phyloP scores from a whole-genome alignment of 1,140 invertebrate genomes.

The Lasioglossum baleicum region DNA sequence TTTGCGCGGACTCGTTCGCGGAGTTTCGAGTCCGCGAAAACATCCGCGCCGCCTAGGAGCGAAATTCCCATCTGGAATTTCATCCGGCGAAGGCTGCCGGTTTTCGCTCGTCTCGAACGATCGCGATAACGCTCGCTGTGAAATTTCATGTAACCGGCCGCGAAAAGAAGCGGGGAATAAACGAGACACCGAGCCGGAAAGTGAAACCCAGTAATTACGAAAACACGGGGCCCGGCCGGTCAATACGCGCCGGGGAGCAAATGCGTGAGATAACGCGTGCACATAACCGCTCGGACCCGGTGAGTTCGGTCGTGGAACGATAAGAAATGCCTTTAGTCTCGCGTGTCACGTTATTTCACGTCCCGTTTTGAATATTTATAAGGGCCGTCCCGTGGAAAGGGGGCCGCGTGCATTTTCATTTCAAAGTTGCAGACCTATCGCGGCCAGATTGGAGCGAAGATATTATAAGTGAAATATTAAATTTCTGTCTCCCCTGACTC shows the following conservation, averaged over 20 bases:
- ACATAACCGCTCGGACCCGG: background rate
- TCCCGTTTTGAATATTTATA: conserved; percentile 77
- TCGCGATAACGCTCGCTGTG: conserved; percentile 10
- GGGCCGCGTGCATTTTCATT: conserved; percentile 73
- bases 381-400: conserved; percentile 71
- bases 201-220: conserved; percentile 38
- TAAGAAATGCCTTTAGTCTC: conserved; percentile 77
- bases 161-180: conserved; percentile 21
- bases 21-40: background rate
- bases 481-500: conserved; percentile 60
- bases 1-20: too few relatives aligned
- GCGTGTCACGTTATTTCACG: conserved; percentile 76
- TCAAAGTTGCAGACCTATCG: conserved; percentile 74
- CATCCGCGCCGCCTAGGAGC: background rate
- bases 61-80: conserved; percentile 7
- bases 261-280: conserved; percentile 61
- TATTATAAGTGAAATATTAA: conserved; percentile 78
- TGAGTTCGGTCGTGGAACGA: conserved; percentile 60
- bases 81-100: background rate
- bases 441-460: conserved; percentile 73
- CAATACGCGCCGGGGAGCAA: conserved; percentile 53
- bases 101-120: background rate
- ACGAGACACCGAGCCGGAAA: conserved; percentile 8
- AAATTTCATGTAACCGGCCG: background rate
- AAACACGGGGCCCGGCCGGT: conserved; percentile 10